A percentile compares a stretch with the other conserved stretches of the same genome.
Evolutionary conservation across 1,140 invertebrate species (phyloP).

Genomic region (Xylocopa sonorina): DNA sequence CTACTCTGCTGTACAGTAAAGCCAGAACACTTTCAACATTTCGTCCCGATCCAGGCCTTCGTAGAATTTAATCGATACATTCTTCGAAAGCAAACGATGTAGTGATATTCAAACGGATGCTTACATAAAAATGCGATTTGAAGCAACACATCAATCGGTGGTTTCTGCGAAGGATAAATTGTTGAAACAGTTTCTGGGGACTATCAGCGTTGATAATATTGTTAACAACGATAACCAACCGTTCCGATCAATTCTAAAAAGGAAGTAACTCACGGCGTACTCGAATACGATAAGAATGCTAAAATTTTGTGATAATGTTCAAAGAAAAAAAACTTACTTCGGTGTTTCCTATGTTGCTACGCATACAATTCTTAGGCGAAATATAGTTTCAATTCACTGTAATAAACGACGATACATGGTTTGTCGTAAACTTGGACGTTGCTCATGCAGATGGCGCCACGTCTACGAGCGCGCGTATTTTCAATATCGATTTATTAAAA

Average conservation of each 20-base stretch:
- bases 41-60: not conserved
- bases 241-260: not conserved
- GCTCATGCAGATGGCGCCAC: not conserved
- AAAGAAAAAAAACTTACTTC: too few species aligned
- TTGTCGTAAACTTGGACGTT: too few species aligned
- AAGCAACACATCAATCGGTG: not conserved
- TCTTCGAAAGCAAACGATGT: not conserved
- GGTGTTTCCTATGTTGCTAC: too few species aligned
- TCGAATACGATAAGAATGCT: too few species aligned
- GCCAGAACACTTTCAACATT: not conserved
- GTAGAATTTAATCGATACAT: slow-evolving; percentile 12
- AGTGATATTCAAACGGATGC: not conserved
- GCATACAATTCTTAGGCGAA: too few species aligned
- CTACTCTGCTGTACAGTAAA: not conserved
- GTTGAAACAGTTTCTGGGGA: not conserved
- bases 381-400: too few species aligned
- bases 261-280: too few species aligned
- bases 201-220: not conserved
- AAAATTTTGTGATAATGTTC: too few species aligned
- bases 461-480: not conserved
- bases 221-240: not conserved
- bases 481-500: not conserved
- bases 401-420: too few species aligned
- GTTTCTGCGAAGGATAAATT: not conserved
- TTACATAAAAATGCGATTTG: too few species aligned